phyloP scores from a whole-genome alignment of 2,888 invertebrate genomes.

The Tetranychus piercei region DNA sequence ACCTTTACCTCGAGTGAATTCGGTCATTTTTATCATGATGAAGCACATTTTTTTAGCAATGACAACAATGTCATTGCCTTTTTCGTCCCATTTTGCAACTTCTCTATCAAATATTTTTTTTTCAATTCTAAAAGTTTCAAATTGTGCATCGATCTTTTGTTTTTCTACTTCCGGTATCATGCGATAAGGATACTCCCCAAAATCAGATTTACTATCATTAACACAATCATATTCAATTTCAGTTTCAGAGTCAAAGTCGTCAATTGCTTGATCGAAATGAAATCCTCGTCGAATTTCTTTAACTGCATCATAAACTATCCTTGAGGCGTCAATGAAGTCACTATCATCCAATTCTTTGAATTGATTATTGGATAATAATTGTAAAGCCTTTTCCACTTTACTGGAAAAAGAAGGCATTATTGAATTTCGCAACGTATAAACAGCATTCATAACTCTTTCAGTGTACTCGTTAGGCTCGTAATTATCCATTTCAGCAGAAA shows the following conservation, averaged over 20 bases:
- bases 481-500: slow-evolving; percentile 95
- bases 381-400: slow-evolving; percentile 78
- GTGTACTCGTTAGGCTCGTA: slow-evolving; percentile 93
- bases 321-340: slow-evolving; percentile 91
- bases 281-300: slow-evolving; percentile 88
- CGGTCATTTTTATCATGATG: slow-evolving; percentile 99
- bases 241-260: slow-evolving; percentile 34
- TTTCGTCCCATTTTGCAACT: slow-evolving; percentile 98
- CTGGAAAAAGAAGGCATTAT: slow-evolving; percentile 94
- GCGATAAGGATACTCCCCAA: slow-evolving; percentile 85
- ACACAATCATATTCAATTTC: slow-evolving; percentile 40
- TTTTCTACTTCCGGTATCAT: slow-evolving; percentile 96
- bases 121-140: slow-evolving; percentile 80
- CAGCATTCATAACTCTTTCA: slow-evolving; percentile 83
- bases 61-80: slow-evolving; percentile 95
- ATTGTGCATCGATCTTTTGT: slow-evolving; percentile 90
- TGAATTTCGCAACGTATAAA: slow-evolving; percentile 75
- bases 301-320: slow-evolving; percentile 90
- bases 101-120: slow-evolving; percentile 90
- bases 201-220: slow-evolving; percentile 78
- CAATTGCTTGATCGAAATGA: slow-evolving; percentile 59
- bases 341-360: slow-evolving; percentile 80
- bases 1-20: slow-evolving; percentile 95
- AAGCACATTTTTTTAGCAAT: slow-evolving; percentile 99
- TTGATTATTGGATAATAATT: slow-evolving; percentile 59